Percentiles rank a stretch among this genome's conserved stretches.
phyloP scores from a whole-genome alignment of 2,888 invertebrate species.

The Campopleginae sp. region DNA sequence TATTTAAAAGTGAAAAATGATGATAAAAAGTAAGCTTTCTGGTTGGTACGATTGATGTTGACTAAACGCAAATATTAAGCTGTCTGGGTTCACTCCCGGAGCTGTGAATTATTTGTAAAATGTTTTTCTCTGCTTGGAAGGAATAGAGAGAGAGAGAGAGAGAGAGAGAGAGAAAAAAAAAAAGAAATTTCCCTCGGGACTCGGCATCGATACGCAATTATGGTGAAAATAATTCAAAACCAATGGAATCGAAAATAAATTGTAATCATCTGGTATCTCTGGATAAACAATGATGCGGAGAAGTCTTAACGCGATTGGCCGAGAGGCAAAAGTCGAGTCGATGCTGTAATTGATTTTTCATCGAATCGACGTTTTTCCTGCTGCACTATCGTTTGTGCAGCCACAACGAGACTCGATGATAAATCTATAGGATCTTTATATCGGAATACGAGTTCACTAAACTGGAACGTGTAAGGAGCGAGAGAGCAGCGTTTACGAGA shows the following conservation, averaged over 20 bases:
- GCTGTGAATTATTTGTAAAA: no score
- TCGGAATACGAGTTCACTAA: background rate
- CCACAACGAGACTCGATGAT: constrained; percentile 8
- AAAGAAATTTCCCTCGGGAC: background rate
- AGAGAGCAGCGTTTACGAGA: background rate
- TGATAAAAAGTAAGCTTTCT: no score
- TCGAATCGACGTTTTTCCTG: background rate
- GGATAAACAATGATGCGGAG: background rate
- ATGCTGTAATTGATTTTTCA: background rate
- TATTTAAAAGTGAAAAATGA: no score
- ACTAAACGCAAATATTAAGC: no score
- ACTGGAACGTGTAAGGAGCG: background rate
- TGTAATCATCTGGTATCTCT: background rate
- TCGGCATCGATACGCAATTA: background rate
- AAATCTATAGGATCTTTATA: background rate
- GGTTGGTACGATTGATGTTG: no score
- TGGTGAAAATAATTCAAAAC: background rate
- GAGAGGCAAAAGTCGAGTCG: background rate
- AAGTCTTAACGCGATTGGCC: background rate
- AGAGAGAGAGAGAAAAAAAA: no score
- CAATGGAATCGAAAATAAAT: background rate
- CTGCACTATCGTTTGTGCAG: background rate
- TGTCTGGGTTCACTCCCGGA: no score
- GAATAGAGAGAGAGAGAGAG: no score
- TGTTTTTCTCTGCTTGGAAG: no score